Base-by-base conservation (phyloP, 2,113 vertebrate species). In the Capreolus pygargus region DNA sequence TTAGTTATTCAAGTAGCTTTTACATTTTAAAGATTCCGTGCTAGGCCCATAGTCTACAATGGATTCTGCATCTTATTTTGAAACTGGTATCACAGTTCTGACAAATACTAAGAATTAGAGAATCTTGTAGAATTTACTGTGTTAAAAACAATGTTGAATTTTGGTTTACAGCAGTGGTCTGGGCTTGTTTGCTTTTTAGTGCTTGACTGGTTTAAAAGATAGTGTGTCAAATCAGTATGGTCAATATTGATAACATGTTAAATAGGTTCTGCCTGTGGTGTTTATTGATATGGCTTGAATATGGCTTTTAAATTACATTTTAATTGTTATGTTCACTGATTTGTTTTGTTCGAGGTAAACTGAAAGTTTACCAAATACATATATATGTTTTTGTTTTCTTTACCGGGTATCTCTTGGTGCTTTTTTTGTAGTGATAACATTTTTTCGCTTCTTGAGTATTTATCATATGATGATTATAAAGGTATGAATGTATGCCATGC, bases 181-280 rank as follows among this genome's bases (percentile, higher is more conserved):
- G 0, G 25, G 28, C 47, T 83, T 83, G n/a, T 39, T 91, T 91
- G 19, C 43, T 78, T 95, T 89, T 83, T 52, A 55, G 54, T 60
- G 8, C 30, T 83, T 94, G 50, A 64, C 39, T 96, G 58, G 64
- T 84, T 88, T 47, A 67, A 43, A 1, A 98, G 97, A 95, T 97
- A 97, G 81, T 16, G 57, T 96, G 45, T 61, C 58, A 89, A 97
- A 95, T 97, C 89, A 89, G 81, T 95, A 70, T 97, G 95, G 81
- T 96, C 0, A 1, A 2, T 85, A 54, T 67, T 97, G 97, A 97
- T 98, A 97, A 97, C 57, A 95, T 90, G 28, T 33, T 92, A 43
- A 89, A 57, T 78, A 94, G 89, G 92, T 97, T 96, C 91, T 98
- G 83, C 79, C 92, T 97, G 43, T 86, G 78, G 64, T 95, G 39